A percentile compares a stretch with the other conserved stretches of the same genome.
Evolutionary conservation across 2,113 vertebrate species (phyloP).

Genomic region (Tamias sibiricus): DNA sequence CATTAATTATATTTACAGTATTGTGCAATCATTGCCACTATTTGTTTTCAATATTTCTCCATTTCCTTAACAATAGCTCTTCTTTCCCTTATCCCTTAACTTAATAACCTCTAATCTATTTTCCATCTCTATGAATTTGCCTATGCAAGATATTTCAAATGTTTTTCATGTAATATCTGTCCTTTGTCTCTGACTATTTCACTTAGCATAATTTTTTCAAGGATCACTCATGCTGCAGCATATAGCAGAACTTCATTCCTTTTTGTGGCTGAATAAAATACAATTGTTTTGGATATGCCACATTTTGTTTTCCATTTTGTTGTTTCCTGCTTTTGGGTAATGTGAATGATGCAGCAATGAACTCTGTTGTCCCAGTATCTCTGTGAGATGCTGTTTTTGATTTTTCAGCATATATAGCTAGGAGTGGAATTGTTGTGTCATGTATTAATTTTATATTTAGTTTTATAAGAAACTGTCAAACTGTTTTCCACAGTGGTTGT

Average conservation of each 20-base stretch:
- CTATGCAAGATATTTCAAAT: neutral
- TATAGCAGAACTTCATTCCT: neutral
- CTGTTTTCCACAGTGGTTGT: neutral
- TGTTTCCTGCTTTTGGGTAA: neutral
- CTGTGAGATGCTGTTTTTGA: neutral
- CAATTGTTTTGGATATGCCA: neutral
- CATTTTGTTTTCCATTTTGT: neutral
- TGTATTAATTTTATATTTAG: neutral
- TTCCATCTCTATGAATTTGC: neutral
- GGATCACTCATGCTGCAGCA: neutral
- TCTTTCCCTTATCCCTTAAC: accelerated
- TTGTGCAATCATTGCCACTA: neutral
- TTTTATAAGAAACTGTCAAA: neutral
- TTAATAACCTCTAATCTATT: neutral
- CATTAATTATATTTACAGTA: neutral
- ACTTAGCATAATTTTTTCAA: neutral
- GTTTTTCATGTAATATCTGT: neutral
- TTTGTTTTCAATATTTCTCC: neutral
- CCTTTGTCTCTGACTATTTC: neutral
- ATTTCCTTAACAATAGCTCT: neutral
- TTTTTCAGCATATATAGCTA: neutral
- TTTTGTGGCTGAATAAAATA: neutral
- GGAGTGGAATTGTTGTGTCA: neutral
- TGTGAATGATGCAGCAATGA: neutral
- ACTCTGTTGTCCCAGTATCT: neutral